Percentiles rank a stretch among this genome's conserved stretches.
Evolutionary conservation across 2,888 invertebrate genomes (phyloP).

Genomic region (Diplolepis rosae): DNA sequence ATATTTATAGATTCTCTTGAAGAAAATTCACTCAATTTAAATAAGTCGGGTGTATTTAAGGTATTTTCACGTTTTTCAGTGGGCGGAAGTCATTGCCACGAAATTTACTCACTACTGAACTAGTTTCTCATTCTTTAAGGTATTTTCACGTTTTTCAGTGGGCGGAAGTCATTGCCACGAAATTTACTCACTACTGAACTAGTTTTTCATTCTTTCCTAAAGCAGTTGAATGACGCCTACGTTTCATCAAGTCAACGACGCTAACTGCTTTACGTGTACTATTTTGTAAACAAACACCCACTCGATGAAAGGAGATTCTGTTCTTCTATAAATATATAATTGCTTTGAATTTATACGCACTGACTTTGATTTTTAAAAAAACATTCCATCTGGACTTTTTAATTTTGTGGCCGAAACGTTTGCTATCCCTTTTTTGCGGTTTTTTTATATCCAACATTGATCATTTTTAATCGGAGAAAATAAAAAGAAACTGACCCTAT

Average conservation of each 20-base stretch:
- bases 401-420: neutral
- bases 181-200: slow-evolving; percentile 17
- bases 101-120: slow-evolving; percentile 19
- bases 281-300: slow-evolving; percentile 31
- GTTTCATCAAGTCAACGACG: neutral
- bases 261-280: slow-evolving; percentile 22
- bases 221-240: slow-evolving; percentile 29
- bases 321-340: slow-evolving; percentile 26
- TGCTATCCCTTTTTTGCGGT: too few species aligned
- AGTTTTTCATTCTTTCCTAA: slow-evolving; percentile 3
- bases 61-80: slow-evolving; percentile 6
- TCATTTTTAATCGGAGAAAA: too few species aligned
- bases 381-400: neutral
- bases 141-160: slow-evolving; percentile 7
- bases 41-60: too few species aligned
- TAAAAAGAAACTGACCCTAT: too few species aligned
- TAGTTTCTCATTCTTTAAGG: slow-evolving; percentile 1
- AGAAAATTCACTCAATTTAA: too few species aligned
- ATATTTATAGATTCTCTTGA: too few species aligned
- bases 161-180: neutral
- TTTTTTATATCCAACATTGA: too few species aligned
- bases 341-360: slow-evolving; percentile 1
- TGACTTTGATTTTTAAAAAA: neutral
- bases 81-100: neutral
- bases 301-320: slow-evolving; percentile 8